Percentiles rank a stretch among this genome's conserved stretches.
phyloP scores from a whole-genome alignment of 2,797 vertebrate genomes.

The Meriones psammophilus region DNA sequence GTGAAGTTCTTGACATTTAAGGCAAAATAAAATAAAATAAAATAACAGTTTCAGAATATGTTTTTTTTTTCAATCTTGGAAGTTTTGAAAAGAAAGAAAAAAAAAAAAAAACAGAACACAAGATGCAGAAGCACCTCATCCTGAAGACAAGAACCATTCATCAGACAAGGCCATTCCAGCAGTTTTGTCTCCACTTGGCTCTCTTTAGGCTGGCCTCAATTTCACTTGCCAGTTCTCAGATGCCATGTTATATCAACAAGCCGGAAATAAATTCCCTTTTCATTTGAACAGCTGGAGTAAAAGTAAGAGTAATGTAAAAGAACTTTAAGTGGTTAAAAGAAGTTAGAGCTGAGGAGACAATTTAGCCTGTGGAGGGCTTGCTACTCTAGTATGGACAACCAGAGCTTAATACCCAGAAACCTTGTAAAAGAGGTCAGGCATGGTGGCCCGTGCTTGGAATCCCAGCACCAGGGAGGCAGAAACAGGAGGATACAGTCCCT shows the following conservation, averaged over 20 bases:
- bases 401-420: not conserved
- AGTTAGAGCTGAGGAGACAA: not conserved
- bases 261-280: slow-evolving; percentile 43
- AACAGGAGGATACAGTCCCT: too few relatives aligned
- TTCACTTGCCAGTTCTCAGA: not conserved
- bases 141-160: not conserved
- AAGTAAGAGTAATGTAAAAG: not conserved
- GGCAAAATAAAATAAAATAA: not conserved
- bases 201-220: not conserved
- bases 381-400: not conserved
- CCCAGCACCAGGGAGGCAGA: not conserved
- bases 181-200: not conserved
- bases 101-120: not conserved
- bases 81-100: not conserved
- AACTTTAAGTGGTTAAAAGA: not conserved
- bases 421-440: not conserved
- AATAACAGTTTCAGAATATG: not conserved
- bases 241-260: not conserved
- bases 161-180: not conserved
- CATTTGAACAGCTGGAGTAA: not conserved
- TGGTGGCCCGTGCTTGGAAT: too few relatives aligned
- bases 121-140: not conserved
- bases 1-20: not conserved
- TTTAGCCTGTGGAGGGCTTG: not conserved
- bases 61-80: not conserved